Percentiles rank a stretch among this genome's conserved stretches.
Evolutionary conservation across 2,797 vertebrate genomes (phyloP).

Genomic region (Chelon labrosus): DNA sequence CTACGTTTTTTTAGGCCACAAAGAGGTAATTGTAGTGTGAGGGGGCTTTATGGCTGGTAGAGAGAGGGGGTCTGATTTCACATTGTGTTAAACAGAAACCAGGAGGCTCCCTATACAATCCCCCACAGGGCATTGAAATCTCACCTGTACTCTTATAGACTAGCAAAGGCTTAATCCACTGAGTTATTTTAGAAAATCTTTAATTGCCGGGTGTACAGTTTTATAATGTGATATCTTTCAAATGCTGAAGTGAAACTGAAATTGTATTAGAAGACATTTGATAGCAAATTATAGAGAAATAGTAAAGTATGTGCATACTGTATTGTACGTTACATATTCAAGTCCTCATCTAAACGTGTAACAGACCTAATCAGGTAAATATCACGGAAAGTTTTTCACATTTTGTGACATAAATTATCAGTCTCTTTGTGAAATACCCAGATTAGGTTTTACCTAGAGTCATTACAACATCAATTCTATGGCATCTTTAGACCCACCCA

Average conservation of each 20-base stretch:
- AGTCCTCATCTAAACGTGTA: background rate
- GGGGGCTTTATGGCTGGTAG: slow-evolving; percentile 66
- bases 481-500: slow-evolving; percentile 52
- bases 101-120: slow-evolving; percentile 69
- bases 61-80: slow-evolving; percentile 78
- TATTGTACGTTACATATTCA: too few relatives aligned
- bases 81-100: slow-evolving; percentile 76
- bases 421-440: background rate
- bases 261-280: background rate
- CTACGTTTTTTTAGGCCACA: slow-evolving; percentile 72
- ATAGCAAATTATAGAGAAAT: background rate
- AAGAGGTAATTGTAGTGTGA: slow-evolving; percentile 79
- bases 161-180: slow-evolving; percentile 50
- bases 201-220: slow-evolving; percentile 51
- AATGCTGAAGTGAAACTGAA: background rate
- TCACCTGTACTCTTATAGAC: slow-evolving; percentile 45
- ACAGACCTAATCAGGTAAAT: background rate
- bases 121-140: slow-evolving; percentile 51
- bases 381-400: background rate
- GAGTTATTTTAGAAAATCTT: slow-evolving; percentile 60
- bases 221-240: slow-evolving; percentile 44
- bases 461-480: slow-evolving; percentile 11
- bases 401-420: background rate
- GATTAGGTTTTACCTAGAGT: background rate
- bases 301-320: background rate